phyloP scores from a whole-genome alignment of 2,797 vertebrate species.

The Onychomys leucogaster region DNA sequence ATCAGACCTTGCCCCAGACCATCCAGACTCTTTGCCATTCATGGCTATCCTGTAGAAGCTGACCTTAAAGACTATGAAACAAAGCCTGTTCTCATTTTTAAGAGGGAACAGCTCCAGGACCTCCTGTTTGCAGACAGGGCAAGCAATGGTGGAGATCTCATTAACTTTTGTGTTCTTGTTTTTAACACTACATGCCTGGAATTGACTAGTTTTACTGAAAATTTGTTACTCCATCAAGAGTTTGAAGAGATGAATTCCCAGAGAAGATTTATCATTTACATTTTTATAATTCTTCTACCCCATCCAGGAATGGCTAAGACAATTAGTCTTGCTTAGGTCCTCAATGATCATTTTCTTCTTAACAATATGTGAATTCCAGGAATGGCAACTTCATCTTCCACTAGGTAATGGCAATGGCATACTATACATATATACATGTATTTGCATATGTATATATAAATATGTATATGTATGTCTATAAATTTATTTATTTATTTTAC shows the following conservation, averaged over 20 bases:
- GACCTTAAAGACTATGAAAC: neutral
- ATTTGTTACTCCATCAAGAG: constrained; percentile 38
- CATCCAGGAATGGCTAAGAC: neutral
- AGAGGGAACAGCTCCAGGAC: neutral
- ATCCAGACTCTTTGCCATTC: neutral
- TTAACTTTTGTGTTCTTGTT: neutral
- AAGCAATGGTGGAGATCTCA: neutral
- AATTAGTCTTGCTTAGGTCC: neutral
- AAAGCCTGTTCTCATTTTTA: neutral
- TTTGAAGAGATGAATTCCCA: neutral
- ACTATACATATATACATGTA: too few relatives aligned
- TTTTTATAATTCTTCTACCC: neutral
- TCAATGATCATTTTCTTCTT: neutral
- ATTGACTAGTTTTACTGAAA: neutral
- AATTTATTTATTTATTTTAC: neutral
- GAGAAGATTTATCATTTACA: neutral
- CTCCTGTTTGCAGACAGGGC: neutral
- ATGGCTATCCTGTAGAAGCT: neutral
- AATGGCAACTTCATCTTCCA: neutral
- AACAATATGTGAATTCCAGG: neutral
- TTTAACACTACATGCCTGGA: neutral
- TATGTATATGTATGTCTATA: too few relatives aligned
- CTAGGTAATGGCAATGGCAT: neutral
- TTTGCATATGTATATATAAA: too few relatives aligned
- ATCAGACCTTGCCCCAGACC: neutral